A percentile compares a stretch with the other conserved stretches of the same genome.
These are phyloP conservation scores for Stenoptilia bipunctidactyla DNA, from an alignment of 2,888 invertebrate genomes.

Conservation along the genomic window DNA sequence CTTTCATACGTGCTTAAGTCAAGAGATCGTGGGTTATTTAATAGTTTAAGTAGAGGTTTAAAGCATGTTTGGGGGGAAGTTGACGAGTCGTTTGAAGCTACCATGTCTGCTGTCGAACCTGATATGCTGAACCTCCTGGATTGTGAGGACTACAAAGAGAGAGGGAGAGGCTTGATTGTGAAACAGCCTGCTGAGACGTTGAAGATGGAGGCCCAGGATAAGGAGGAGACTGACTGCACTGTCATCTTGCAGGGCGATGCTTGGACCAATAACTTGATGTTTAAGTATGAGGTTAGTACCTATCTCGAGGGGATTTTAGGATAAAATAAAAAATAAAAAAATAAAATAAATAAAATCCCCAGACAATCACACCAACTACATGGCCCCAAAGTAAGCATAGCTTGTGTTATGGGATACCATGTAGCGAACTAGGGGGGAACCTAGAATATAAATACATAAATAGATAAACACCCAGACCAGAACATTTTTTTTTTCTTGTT, in stretches of 20 bases:
- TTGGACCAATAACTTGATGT: slow-evolving; percentile 40
- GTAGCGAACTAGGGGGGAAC: no score
- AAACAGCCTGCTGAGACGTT: neutral
- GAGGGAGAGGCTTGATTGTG: neutral
- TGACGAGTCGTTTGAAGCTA: neutral
- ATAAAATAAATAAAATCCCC: no score
- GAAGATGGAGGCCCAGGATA: no score
- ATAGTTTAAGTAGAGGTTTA: neutral
- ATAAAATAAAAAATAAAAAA: no score
- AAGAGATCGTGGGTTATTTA: neutral
- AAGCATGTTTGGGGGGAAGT: neutral
- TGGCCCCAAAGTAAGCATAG: no score
- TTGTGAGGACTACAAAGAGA: slow-evolving; percentile 7
- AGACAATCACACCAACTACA: no score
- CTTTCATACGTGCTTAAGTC: slow-evolving; percentile 18
- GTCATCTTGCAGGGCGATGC: slow-evolving; percentile 35
- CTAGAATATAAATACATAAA: no score
- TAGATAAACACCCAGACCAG: no score
- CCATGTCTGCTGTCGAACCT: neutral
- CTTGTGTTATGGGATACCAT: no score
- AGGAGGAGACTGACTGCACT: no score
- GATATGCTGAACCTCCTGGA: slow-evolving; percentile 16
- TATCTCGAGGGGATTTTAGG: no score
- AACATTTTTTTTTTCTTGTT: no score
- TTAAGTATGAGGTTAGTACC: slow-evolving; percentile 21